Percentiles rank a stretch among this genome's conserved stretches.
These are phyloP conservation scores for Syngnathus rostellatus DNA, from an alignment of 2,797 vertebrate species.

Conservation along the genomic window DNA sequence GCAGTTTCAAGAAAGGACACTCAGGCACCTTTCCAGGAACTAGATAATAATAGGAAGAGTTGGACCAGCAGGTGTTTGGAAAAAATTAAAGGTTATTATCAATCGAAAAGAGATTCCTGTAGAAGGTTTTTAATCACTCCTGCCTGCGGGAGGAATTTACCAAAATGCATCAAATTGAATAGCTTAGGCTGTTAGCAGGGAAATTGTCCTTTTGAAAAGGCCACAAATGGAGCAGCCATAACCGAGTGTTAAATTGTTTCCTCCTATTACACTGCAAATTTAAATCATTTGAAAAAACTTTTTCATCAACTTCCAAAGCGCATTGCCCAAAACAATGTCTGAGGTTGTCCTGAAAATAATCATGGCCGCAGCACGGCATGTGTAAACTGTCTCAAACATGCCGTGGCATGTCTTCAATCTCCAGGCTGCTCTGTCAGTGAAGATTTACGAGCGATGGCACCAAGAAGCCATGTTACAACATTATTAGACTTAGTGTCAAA, in stretches of 20 bases:
- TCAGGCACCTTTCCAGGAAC: slow-evolving; percentile 28
- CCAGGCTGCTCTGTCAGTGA: slow-evolving; percentile 19
- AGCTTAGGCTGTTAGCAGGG: no score
- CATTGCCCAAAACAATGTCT: slow-evolving; percentile 27
- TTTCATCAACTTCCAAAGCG: slow-evolving; percentile 20
- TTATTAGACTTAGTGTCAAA: slow-evolving; percentile 7
- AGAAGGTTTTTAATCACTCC: slow-evolving; percentile 17
- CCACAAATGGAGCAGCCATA: slow-evolving; percentile 20
- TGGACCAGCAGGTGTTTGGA: slow-evolving; percentile 32
- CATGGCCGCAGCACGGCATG: slow-evolving; percentile 16
- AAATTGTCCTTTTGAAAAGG: slow-evolving; percentile 4
- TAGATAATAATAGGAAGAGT: slow-evolving; percentile 14
- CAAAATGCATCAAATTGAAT: slow-evolving; percentile 12
- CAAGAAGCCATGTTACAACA: slow-evolving; percentile 18
- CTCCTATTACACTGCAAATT: slow-evolving; percentile 27
- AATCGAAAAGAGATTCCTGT: slow-evolving; percentile 18
- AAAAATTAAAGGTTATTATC: slow-evolving; percentile 25
- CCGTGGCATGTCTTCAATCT: slow-evolving; percentile 28
- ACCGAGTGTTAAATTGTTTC: slow-evolving; percentile 27
- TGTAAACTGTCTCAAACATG: slow-evolving; percentile 38
- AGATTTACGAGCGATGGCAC: slow-evolving; percentile 30
- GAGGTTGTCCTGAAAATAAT: slow-evolving; percentile 30
- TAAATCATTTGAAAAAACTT: slow-evolving; percentile 13
- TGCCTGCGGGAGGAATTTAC: slow-evolving; percentile 23
- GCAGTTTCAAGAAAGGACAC: slow-evolving; percentile 22